A percentile compares a stretch with the other conserved stretches of the same genome.
These are phyloP conservation scores for Tyto alba DNA, from an alignment of 2,113 vertebrate genomes.

Conservation along the genomic window DNA sequence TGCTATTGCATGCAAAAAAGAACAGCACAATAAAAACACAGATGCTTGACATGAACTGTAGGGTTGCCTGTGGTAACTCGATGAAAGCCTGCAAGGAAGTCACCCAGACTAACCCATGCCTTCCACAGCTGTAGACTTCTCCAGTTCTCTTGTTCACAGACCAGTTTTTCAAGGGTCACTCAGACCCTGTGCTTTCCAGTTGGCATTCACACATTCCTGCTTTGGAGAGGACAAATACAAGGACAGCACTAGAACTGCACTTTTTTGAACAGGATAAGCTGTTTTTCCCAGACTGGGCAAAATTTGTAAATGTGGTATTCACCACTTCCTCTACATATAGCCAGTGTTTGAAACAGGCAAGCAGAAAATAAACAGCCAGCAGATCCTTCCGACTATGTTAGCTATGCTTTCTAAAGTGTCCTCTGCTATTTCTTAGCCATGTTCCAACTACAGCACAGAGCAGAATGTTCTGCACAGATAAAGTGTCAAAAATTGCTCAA, in stretches of 20 bases:
- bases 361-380: not conserved
- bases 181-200: not conserved
- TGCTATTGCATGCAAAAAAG: not conserved
- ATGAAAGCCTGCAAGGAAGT: not conserved
- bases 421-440: not conserved
- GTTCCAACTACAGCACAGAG: not conserved
- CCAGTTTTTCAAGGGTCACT: not conserved
- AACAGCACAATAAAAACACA: not conserved
- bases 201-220: not conserved
- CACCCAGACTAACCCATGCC: not conserved
- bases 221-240: not conserved
- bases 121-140: not conserved
- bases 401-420: not conserved
- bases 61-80: not conserved
- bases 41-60: not conserved
- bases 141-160: not conserved
- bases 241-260: not conserved
- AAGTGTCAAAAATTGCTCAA: constrained; percentile 4
- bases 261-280: not conserved
- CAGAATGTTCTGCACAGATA: constrained; percentile 26
- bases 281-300: not conserved
- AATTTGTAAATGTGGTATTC: not conserved
- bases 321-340: not conserved
- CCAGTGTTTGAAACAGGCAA: not conserved
- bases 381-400: not conserved